Base-by-base conservation (phyloP, 2,797 vertebrate genomes). In the Chaenodraco wilsoni region DNA sequence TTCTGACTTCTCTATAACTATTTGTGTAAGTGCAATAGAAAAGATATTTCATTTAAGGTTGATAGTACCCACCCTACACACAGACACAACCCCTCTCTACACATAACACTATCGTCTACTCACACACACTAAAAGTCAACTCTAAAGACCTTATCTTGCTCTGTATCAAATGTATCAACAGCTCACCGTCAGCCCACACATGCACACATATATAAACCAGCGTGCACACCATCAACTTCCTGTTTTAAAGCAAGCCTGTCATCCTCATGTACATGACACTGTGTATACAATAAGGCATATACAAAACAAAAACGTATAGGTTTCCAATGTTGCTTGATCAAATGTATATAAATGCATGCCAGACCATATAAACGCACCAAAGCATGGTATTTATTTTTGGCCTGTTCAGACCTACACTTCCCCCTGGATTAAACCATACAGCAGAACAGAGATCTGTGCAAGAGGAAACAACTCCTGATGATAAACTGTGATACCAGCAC, bases 401-500 rank as follows among this genome's bases (percentile, higher is more conserved):
- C 2, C 49, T 68, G 27, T 4, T 69, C 10, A 52, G 1, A 68
- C 21, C 46, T 31, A 54, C 61, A 91, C 89, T 90, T 91, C 89
- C 88, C n/a, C 51, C 55, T 9, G 61, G 45, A 61, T 62, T 23
- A 19, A 81, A 64, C 79, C 66, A 79, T 23, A 87, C 1, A 81
- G 84, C 81, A 92, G 87, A 90, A 91, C 73, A 88, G 70, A 85
- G 45, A 85, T 55, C 59, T 21, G 19, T 5, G 56, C 52, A 84
- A 83, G 83, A 88, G 89, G 89, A 90, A 91, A 85, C 71, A 72
- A 64, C 45, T 72, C 76, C 50, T 80, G 74, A 81, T 81, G 72
- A 83, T 61, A 80, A 49, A 75, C n/a, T 65, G 8, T 1, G 69
- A 5, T 10, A 10, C 23, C 45, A 68, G 40, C 16, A 57, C 1